These are phyloP conservation scores for Esperia sulphurella DNA, from an alignment of 2,888 invertebrate genomes.

Conservation along the genomic window DNA sequence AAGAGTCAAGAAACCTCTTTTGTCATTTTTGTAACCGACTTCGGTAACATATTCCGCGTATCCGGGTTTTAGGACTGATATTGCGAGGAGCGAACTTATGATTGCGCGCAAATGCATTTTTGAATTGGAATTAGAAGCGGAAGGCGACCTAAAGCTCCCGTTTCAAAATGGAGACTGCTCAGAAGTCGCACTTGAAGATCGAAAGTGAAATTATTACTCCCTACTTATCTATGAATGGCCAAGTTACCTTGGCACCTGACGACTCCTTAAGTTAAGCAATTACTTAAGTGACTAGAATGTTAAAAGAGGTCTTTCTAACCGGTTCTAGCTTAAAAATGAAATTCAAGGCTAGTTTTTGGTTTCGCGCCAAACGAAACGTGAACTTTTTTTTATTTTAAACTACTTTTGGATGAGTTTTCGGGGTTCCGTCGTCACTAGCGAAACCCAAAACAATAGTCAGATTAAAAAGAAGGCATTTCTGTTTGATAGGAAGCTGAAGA, in stretches of 20 bases:
- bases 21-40: conserved; percentile 8
- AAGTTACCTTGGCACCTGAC: not conserved
- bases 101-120: conserved; percentile 21
- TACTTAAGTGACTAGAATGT: not conserved
- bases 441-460: no score
- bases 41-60: not conserved
- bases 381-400: not conserved
- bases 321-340: not conserved
- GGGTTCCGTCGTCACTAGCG: no score
- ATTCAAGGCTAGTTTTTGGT: not conserved
- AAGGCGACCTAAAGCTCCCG: conserved; percentile 28
- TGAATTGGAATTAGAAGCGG: conserved; percentile 21
- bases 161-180: conserved; percentile 32
- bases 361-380: not conserved
- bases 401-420: not conserved
- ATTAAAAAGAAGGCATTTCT: no score
- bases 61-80: not conserved
- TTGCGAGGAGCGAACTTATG: conserved; percentile 20
- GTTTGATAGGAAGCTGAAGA: no score
- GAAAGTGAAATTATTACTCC: conserved; percentile 3
- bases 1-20: conserved; percentile 17
- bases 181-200: conserved; percentile 4
- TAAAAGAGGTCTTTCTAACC: not conserved
- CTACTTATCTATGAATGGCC: not conserved
- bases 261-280: not conserved